Conservation (phyloP, 2,797 vertebrate species). For the Danio albolineatus region DNA sequence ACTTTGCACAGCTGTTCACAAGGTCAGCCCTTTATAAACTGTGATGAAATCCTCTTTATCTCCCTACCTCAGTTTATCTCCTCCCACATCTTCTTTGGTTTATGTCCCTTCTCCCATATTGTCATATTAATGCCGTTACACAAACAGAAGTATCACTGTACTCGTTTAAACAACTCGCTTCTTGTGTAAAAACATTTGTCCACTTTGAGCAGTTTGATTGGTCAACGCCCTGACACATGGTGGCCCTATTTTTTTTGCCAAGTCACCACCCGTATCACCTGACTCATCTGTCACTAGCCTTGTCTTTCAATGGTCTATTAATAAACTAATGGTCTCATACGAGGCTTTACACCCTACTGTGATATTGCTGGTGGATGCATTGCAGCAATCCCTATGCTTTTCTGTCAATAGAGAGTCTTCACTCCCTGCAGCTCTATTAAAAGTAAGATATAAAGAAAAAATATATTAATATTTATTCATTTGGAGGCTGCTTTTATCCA, state of each 20-base stretch:
- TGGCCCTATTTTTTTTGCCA: conserved; percentile 25
- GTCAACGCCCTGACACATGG: conserved; percentile 24
- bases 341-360: conserved; percentile 48
- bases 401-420: not conserved
- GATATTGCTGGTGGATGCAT: conserved; percentile 35
- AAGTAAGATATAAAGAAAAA: not conserved
- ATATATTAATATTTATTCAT: not conserved
- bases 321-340: conserved; percentile 51
- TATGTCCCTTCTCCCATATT: conserved; percentile 3
- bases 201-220: not conserved
- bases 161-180: not conserved
- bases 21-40: conserved; percentile 52
- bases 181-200: conserved; percentile 27
- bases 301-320: conserved; percentile 57
- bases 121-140: not conserved
- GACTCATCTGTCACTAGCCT: conserved; percentile 57
- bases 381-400: conserved; percentile 17
- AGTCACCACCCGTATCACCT: conserved; percentile 56
- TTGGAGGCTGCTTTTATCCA: too few relatives aligned
- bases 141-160: conserved; percentile 18
- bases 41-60: conserved; percentile 27
- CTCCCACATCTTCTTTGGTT: conserved; percentile 8
- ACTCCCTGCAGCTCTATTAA: conserved; percentile 4
- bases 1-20: conserved; percentile 59
- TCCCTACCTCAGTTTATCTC: conserved; percentile 6